Percentiles rank a stretch among this genome's conserved stretches.
Conservation (phyloP, 2,888 invertebrate species). For the Idaea straminata region DNA sequence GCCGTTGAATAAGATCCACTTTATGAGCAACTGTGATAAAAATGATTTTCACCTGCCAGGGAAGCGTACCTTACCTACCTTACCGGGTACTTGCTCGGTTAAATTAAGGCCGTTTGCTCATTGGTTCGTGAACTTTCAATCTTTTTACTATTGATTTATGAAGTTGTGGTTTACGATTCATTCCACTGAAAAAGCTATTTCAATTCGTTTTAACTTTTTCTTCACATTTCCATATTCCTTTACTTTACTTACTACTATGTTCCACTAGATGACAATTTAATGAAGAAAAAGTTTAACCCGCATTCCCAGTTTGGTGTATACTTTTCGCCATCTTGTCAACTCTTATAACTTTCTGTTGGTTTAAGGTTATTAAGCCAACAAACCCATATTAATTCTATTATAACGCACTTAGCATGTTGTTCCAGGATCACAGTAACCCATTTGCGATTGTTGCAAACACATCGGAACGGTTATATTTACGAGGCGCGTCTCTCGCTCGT, state of each 20-base stretch:
- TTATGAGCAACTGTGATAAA: too few species aligned
- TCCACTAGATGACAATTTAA: not conserved
- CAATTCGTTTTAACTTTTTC: not conserved
- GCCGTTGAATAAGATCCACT: too few species aligned
- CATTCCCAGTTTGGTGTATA: too few species aligned
- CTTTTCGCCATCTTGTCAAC: too few species aligned
- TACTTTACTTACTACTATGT: not conserved
- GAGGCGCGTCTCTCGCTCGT: constrained; percentile 25
- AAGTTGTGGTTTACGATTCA: not conserved
- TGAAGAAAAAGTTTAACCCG: too few species aligned
- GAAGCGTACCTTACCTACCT: constrained; percentile 6
- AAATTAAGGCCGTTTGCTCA: constrained; percentile 16
- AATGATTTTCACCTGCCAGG: constrained; percentile 33
- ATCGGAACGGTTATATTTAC: constrained; percentile 35
- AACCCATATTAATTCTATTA: constrained; percentile 9
- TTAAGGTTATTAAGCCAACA: not conserved
- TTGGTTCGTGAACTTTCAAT: constrained; percentile 12
- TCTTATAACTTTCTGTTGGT: too few species aligned
- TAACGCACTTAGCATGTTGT: constrained; percentile 11
- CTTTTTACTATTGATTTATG: constrained; percentile 9
- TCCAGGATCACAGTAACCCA: constrained; percentile 19
- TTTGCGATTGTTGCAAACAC: constrained; percentile 31
- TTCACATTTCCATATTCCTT: not conserved
- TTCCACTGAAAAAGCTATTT: not conserved
- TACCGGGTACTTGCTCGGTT: constrained; percentile 14